A percentile compares a stretch with the other conserved stretches of the same genome.
Evolutionary conservation across 2,888 invertebrate species (phyloP).

Genomic region (Didymodactylos carnosus): DNA sequence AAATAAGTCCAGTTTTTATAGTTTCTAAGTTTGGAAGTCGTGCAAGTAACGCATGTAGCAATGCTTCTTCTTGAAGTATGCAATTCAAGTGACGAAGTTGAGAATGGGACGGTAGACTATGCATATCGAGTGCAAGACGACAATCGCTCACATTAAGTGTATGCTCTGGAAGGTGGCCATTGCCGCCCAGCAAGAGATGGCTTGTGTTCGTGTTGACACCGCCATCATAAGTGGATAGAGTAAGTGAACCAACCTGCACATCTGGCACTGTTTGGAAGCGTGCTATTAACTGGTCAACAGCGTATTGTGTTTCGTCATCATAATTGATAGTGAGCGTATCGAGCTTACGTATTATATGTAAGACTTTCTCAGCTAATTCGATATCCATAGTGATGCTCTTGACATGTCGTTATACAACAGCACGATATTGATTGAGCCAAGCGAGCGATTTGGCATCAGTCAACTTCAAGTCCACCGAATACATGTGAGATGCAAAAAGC

Average conservation of each 20-base stretch:
- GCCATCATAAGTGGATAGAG: background rate
- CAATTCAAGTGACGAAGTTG: background rate
- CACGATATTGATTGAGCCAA: background rate
- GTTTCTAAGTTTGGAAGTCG: background rate
- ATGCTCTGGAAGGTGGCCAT: background rate
- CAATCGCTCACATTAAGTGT: background rate
- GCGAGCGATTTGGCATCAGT: background rate
- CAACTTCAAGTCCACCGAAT: background rate
- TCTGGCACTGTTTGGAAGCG: background rate
- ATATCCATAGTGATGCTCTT: background rate
- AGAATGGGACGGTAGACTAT: background rate
- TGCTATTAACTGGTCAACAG: background rate
- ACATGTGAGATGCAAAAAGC: background rate
- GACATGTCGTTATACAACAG: background rate
- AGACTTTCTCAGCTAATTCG: background rate
- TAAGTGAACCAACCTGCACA: background rate
- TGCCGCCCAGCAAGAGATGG: background rate
- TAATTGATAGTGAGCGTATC: background rate
- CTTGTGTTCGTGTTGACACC: background rate
- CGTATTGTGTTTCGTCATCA: background rate
- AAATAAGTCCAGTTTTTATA: background rate
- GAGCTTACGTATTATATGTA: background rate
- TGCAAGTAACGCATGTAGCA: background rate
- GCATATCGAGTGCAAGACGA: background rate
- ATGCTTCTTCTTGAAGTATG: background rate